Evolutionary conservation across 2,888 invertebrate genomes (phyloP), one percentile per base, ranked within the genome.

Genomic region (Loripinus fragilis): DNA sequence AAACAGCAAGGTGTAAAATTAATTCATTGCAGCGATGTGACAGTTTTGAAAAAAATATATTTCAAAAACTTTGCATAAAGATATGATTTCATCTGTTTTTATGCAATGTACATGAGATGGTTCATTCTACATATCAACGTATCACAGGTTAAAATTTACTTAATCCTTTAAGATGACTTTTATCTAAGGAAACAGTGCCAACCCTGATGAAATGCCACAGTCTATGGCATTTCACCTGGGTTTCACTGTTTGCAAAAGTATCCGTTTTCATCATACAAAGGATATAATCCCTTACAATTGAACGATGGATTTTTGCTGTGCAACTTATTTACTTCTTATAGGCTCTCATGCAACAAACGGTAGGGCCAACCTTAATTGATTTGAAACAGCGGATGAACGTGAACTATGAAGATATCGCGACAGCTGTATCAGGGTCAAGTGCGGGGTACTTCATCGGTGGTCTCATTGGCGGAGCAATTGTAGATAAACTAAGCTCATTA

Each of bases 281-380:
- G 48, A 5, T 48, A 15, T 41, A 10, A 10, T 41, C 41, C 15
- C 8, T 41, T 41, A 7, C 8, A 41, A 41, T 15, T 41, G 7
- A 10, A 10, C 41, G 15, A 41, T 10, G 41, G 41, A 7, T 10
- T 41, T 41, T 15, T 41, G n/a, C 48, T 48, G 48, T 15, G n/a
- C 17, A 20, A 48, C 48, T 48, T 8, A 20, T 8, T 20, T 20
- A 15, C n/a, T 20, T 5, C n/a, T 52, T 68, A 17, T 41, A 83
- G 83, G 89, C 88, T n/a, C 66, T 89, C 33, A 82, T 77, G 64
- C 55, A 84, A 33, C 88, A 89, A 75, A 81, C 88, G 12, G 77
- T 80, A 12, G 88, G 89, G 15, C 89, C 89, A 35, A 87, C 89
- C 0, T 76, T 86, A 23, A 86, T 80, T 17, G 89, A 89, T 71